Evolutionary conservation across 2,888 invertebrate genomes (phyloP).

Genomic region (Phyto melanocephala): DNA sequence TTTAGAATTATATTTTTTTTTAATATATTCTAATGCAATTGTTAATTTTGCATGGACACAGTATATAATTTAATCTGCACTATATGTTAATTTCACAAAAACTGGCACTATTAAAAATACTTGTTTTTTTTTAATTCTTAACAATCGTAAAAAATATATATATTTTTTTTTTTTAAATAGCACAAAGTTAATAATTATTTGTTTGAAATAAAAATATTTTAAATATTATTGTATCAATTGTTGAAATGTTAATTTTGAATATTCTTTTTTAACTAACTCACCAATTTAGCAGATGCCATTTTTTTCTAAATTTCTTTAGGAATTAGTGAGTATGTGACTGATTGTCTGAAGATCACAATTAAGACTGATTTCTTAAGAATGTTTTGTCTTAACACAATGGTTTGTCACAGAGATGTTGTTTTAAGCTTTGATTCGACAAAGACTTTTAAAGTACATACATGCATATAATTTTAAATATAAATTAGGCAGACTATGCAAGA

Average conservation of each 20-base stretch:
- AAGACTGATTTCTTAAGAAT: conserved; percentile 70
- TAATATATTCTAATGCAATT: neutral
- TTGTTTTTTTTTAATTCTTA: neutral
- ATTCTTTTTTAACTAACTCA: conserved; percentile 67
- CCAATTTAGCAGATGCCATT: conserved; percentile 74
- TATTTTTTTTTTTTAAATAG: too few species aligned
- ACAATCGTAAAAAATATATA: too few species aligned
- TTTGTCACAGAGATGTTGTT: conserved; percentile 38
- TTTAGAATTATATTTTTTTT: too few species aligned
- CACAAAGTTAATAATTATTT: too few species aligned
- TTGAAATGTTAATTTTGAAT: too few species aligned
- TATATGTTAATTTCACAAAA: neutral
- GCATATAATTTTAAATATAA: conserved; percentile 4
- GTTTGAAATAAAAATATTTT: too few species aligned
- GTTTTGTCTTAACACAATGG: conserved; percentile 61
- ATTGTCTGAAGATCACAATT: conserved; percentile 69
- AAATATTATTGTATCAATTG: too few species aligned
- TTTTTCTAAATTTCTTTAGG: conserved; percentile 16
- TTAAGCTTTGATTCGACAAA: conserved; percentile 2
- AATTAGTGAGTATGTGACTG: conserved; percentile 22
- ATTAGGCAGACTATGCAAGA: conserved; percentile 44
- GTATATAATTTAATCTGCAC: neutral
- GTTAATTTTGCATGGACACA: neutral
- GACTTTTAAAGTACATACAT: neutral
- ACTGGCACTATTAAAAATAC: neutral